Conservation (phyloP, 53 echinoderm and acorn worm species). For the Crossaster papposus region DNA sequence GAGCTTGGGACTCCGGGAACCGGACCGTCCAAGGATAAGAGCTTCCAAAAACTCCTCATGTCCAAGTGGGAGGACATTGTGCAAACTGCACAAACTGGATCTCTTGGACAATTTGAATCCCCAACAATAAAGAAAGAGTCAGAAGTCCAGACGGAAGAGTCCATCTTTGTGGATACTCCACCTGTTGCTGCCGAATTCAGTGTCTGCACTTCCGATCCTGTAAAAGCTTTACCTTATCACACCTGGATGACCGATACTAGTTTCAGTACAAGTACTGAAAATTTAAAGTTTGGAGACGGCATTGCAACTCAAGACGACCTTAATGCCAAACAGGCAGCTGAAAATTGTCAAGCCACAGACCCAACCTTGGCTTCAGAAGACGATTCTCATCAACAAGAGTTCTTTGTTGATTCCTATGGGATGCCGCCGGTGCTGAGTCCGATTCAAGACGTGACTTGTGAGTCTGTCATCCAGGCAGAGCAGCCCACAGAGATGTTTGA, state of each 20-base stretch:
- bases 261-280: not conserved
- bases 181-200: slow-evolving; percentile 40
- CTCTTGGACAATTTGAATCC: not conserved
- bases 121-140: not conserved
- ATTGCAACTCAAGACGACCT: not conserved
- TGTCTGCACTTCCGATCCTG: slow-evolving; percentile 1
- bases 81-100: slow-evolving; percentile 37
- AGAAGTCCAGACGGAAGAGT: not conserved
- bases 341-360: not conserved
- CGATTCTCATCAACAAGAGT: not conserved
- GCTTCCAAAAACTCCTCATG: slow-evolving; percentile 47
- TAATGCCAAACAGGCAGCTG: not conserved
- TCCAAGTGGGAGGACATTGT: slow-evolving; percentile 54
- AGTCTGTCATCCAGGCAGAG: not conserved
- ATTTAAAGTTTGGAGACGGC: not conserved
- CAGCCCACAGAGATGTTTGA: not conserved
- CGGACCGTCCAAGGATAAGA: slow-evolving; percentile 31
- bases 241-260: not conserved
- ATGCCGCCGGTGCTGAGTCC: slow-evolving; percentile 38
- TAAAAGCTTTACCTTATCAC: not conserved
- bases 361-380: not conserved
- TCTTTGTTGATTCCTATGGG: slow-evolving; percentile 4
- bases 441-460: slow-evolving; percentile 9
- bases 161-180: slow-evolving; percentile 25
- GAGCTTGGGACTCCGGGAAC: slow-evolving; percentile 34